A percentile compares a stretch with the other conserved stretches of the same genome.
Evolutionary conservation across 1,140 invertebrate genomes (phyloP).

Genomic region (Macrotrachela quadricornifera): DNA sequence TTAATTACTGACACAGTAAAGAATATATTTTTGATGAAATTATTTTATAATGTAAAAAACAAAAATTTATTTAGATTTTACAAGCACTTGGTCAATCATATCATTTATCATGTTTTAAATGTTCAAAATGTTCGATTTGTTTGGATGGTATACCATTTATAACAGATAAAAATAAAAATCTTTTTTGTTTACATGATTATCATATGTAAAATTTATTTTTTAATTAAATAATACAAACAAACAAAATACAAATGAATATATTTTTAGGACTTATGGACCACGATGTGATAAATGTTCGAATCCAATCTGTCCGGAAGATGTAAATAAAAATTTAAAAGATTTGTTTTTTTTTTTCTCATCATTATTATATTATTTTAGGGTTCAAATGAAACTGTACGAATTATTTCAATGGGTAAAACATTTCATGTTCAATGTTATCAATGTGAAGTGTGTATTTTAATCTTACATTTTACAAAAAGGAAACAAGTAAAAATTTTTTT

Average conservation of each 20-base stretch:
- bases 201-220: constrained; percentile 40
- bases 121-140: constrained; percentile 76
- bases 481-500: no score
- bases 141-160: constrained; percentile 94
- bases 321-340: no score
- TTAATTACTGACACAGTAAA: constrained; percentile 57
- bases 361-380: constrained; percentile 34
- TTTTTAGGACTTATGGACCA: constrained; percentile 63
- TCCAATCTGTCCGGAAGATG: constrained; percentile 74
- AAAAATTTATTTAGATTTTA: constrained; percentile 45
- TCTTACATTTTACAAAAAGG: no score
- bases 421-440: constrained; percentile 91
- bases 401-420: constrained; percentile 83
- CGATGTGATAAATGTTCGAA: constrained; percentile 76
- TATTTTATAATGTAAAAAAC: background rate
- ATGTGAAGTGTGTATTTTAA: constrained; percentile 53
- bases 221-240: no score
- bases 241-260: no score
- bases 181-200: constrained; percentile 95
- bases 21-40: background rate
- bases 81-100: constrained; percentile 91
- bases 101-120: constrained; percentile 79
- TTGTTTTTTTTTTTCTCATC: no score
- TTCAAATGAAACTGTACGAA: constrained; percentile 80
- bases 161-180: constrained; percentile 86